A percentile compares a stretch with the other conserved stretches of the same genome.
Conservation (phyloP, 1,140 invertebrate species). For the Augochlora pura region DNA sequence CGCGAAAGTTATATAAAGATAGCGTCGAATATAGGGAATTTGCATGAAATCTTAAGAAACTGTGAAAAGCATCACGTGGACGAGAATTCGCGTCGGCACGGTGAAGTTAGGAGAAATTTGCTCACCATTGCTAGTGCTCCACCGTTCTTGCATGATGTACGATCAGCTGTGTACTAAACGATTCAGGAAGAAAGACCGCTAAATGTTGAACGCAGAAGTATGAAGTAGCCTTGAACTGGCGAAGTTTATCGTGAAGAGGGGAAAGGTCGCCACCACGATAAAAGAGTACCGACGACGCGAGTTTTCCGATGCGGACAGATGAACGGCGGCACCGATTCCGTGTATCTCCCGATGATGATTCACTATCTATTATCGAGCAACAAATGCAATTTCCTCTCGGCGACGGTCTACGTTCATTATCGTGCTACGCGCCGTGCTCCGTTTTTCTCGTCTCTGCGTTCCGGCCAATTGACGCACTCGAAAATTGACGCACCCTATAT, state of each 20-base stretch:
- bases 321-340: slow-evolving; percentile 21
- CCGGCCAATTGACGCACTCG: no score
- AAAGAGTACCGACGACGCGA: slow-evolving; percentile 17
- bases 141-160: slow-evolving; percentile 54
- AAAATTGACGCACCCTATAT: no score
- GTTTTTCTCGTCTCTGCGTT: no score
- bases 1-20: no score
- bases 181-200: slow-evolving; percentile 4
- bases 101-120: not conserved
- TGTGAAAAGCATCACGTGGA: no score
- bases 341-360: slow-evolving; percentile 42
- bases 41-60: no score
- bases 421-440: no score
- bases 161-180: slow-evolving; percentile 39
- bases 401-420: no score
- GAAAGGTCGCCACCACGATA: slow-evolving; percentile 38
- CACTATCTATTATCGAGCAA: not conserved
- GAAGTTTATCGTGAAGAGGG: slow-evolving; percentile 44
- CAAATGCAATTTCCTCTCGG: not conserved
- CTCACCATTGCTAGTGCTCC: slow-evolving; percentile 39
- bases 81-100: no score
- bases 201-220: slow-evolving; percentile 31
- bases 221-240: slow-evolving; percentile 45
- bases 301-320: slow-evolving; percentile 23
- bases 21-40: no score